These are phyloP conservation scores for Ditylenchus weischeri DNA, from an alignment of 2,888 invertebrate species.

Conservation along the genomic window DNA sequence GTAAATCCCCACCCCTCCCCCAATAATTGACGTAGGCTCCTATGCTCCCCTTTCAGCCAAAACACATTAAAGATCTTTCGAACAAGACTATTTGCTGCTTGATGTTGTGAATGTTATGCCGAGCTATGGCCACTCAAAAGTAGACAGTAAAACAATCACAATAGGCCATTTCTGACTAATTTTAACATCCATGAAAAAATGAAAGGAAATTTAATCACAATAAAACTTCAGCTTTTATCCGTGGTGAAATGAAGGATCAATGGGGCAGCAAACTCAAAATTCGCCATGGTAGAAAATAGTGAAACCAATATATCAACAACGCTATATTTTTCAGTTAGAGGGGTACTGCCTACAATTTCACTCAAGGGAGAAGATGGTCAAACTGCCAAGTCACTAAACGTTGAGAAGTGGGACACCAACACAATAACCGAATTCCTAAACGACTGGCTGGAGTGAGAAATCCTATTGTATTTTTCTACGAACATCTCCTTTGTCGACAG, in stretches of 20 bases:
- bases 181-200: too few species aligned
- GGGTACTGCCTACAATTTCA: conserved; percentile 88
- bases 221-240: conserved; percentile 77
- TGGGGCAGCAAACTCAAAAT: conserved; percentile 74
- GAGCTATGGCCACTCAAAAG: not conserved
- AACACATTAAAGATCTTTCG: too few species aligned
- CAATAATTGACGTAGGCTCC: too few species aligned
- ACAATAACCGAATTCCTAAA: conserved; percentile 92
- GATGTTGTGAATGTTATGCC: too few species aligned
- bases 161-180: too few species aligned
- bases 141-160: not conserved
- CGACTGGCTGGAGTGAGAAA: conserved; percentile 55
- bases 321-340: conserved; percentile 67
- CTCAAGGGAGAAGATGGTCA: conserved; percentile 70
- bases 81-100: too few species aligned
- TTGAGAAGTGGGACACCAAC: conserved; percentile 82
- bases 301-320: not conserved
- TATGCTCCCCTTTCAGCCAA: too few species aligned
- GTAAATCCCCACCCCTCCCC: too few species aligned
- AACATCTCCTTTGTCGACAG: not conserved
- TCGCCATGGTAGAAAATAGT: conserved; percentile 66
- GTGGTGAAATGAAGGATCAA: conserved; percentile 81
- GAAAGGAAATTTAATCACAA: too few species aligned
- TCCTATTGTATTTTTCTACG: not conserved
- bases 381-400: conserved; percentile 70